Evolutionary conservation across 2,797 vertebrate species (phyloP).

Genomic region (Cyprinella venusta): DNA sequence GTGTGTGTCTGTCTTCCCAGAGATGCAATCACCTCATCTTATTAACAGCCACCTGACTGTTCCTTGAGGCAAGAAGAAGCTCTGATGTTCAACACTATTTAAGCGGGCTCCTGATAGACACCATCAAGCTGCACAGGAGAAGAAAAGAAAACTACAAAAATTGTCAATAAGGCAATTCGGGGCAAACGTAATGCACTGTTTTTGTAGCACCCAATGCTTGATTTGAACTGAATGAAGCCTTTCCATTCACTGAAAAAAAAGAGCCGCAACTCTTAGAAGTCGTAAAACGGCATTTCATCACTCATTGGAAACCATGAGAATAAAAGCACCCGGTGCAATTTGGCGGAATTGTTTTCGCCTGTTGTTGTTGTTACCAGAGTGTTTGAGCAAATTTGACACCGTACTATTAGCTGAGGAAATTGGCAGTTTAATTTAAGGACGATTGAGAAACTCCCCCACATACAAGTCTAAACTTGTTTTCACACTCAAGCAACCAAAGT

Average conservation of each 20-base stretch:
- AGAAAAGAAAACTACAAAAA: background rate
- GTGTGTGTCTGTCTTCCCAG: background rate
- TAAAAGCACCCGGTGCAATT: conserved; percentile 32
- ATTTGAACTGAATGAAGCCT: conserved; percentile 34
- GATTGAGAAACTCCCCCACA: conserved; percentile 31
- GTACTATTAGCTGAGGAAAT: conserved; percentile 78
- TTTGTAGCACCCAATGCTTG: conserved; percentile 28
- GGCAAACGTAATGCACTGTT: conserved; percentile 13
- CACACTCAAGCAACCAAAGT: conserved; percentile 30
- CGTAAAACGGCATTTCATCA: conserved; percentile 25
- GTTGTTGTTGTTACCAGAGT: conserved; percentile 52
- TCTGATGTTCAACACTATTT: conserved; percentile 15
- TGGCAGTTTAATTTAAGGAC: conserved; percentile 74
- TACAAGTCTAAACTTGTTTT: conserved; percentile 54
- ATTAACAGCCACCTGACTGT: conserved; percentile 52
- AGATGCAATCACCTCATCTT: conserved; percentile 14
- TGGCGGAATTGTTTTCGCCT: conserved; percentile 36
- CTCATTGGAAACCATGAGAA: conserved; percentile 22
- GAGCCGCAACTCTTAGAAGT: conserved; percentile 2
- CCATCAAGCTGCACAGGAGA: background rate
- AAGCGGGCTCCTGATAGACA: background rate
- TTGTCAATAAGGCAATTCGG: conserved; percentile 40
- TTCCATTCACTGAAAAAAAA: conserved; percentile 18
- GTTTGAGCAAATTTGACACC: conserved; percentile 72
- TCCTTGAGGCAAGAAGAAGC: conserved; percentile 32